Evolutionary conservation across 2,888 invertebrate genomes (phyloP).

Genomic region (Ellobium chinense): DNA sequence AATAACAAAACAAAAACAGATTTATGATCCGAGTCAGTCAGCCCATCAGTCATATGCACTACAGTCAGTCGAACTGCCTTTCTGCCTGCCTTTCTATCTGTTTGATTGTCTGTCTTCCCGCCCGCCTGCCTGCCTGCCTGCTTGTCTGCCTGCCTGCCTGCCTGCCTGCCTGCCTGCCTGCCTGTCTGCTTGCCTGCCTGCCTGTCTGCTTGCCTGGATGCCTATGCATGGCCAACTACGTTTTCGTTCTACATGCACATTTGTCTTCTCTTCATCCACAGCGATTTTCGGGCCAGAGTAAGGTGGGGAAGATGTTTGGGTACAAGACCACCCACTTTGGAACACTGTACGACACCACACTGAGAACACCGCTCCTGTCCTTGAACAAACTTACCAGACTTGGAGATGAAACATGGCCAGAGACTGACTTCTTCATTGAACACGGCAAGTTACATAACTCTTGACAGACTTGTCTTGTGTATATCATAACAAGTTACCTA

Average conservation of each 20-base stretch:
- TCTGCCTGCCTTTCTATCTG: not conserved
- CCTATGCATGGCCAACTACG: no score
- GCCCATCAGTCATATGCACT: no score
- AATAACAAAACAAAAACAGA: no score
- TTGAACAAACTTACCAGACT: constrained; percentile 60
- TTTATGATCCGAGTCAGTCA: no score
- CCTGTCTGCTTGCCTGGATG: no score
- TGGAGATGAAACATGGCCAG: constrained; percentile 65
- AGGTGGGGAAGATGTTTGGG: constrained; percentile 59
- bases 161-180: no score
- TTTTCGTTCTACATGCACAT: no score
- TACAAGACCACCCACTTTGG: constrained; percentile 59
- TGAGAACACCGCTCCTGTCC: constrained; percentile 62
- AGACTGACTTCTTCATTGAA: constrained; percentile 65
- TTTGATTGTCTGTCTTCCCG: not conserved
- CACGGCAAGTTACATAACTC: constrained; percentile 54
- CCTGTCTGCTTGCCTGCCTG: no score
- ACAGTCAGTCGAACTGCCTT: no score
- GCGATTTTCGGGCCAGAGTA: constrained; percentile 59
- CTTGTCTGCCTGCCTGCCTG: not conserved
- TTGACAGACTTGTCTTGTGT: no score
- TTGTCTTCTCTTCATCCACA: no score
- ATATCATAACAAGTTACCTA: no score
- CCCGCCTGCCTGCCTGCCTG: not conserved
- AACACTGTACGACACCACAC: constrained; percentile 64